Conservation (phyloP, 2,797 vertebrate species). For the Choloepus didactylus region DNA sequence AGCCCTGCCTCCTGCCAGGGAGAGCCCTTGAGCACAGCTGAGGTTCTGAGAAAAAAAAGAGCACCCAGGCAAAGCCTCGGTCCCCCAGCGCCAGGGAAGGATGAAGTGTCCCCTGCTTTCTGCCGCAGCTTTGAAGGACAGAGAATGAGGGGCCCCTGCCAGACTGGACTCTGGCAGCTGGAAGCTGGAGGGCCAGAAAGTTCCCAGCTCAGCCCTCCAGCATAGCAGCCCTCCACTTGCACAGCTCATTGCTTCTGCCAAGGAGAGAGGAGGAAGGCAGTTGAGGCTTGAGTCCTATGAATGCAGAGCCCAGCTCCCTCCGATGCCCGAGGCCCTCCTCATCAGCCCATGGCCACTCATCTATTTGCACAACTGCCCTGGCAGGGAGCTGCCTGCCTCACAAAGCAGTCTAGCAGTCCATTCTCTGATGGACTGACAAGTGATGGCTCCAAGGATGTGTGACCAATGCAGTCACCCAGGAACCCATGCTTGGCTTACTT, state of each 20-base stretch:
- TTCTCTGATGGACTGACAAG: not conserved
- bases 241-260: not conserved
- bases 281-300: not conserved
- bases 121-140: not conserved
- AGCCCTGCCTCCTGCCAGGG: not conserved
- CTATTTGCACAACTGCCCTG: not conserved
- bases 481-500: not conserved
- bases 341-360: accelerated
- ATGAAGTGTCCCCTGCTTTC: not conserved
- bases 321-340: too few relatives aligned
- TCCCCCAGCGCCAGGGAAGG: too few relatives aligned
- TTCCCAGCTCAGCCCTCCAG: not conserved
- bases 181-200: not conserved
- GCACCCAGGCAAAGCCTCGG: not conserved
- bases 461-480: not conserved
- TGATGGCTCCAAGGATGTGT: too few relatives aligned
- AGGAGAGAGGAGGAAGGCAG: not conserved
- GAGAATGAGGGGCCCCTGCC: not conserved
- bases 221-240: not conserved
- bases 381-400: not conserved
- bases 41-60: not conserved
- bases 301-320: not conserved
- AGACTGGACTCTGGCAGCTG: not conserved
- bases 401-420: not conserved
- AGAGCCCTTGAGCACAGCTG: not conserved